Evolutionary conservation across 2,797 vertebrate species (phyloP).

Genomic region (Melanotaenia parkinsoni): DNA sequence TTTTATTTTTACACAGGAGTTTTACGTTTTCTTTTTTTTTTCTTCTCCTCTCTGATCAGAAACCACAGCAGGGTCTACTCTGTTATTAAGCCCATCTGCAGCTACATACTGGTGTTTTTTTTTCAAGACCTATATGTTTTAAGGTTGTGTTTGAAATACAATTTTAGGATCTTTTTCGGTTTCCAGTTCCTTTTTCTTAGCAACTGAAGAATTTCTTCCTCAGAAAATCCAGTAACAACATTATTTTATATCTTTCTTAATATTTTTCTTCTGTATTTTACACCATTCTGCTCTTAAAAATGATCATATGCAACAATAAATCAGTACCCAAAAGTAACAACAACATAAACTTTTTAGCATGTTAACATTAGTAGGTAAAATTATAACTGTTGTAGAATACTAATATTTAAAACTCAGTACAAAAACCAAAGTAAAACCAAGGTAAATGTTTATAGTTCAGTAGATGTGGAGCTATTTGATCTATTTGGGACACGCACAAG

Average conservation of each 20-base stretch:
- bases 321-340: conserved; percentile 22
- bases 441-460: not conserved
- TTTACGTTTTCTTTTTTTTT: conserved; percentile 5
- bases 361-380: not conserved
- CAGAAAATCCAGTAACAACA: not conserved
- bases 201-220: not conserved
- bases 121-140: conserved; percentile 11
- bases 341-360: conserved; percentile 2
- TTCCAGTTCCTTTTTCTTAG: not conserved
- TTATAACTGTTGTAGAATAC: not conserved
- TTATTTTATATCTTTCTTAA: not conserved
- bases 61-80: conserved; percentile 56
- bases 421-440: not conserved
- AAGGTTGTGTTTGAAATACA: conserved; percentile 11
- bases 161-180: not conserved
- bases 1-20: conserved; percentile 24
- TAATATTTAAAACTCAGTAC: not conserved
- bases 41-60: conserved; percentile 37
- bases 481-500: too few species aligned
- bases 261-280: not conserved
- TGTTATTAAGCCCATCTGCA: conserved; percentile 73
- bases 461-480: not conserved
- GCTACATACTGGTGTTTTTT: conserved; percentile 21
- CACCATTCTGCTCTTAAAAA: conserved; percentile 6
- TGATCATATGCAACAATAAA: conserved; percentile 35